Conservation (phyloP, 2,113 vertebrate species). For the Anolis carolinensis region DNA sequence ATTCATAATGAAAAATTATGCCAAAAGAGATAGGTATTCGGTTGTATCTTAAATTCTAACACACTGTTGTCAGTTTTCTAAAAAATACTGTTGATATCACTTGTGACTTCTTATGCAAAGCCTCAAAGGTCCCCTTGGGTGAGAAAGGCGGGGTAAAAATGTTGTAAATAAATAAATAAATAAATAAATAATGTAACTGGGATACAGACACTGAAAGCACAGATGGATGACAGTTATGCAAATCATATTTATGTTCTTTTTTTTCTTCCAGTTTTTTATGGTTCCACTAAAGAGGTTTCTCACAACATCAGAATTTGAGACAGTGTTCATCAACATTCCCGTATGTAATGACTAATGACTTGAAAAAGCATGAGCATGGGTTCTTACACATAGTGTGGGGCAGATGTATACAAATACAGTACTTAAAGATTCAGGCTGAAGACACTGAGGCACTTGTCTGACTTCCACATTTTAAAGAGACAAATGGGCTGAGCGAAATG, state of each 20-base stretch:
- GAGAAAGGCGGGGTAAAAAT: too few species aligned
- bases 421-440: background rate
- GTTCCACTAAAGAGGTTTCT: conserved; percentile 89
- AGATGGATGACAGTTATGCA: background rate
- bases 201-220: background rate
- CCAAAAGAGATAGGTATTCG: too few species aligned
- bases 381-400: background rate
- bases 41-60: background rate
- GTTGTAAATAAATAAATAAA: too few species aligned
- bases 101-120: background rate
- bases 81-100: background rate
- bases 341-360: conserved; percentile 80
- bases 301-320: conserved; percentile 83
- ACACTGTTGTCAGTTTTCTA: background rate
- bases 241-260: background rate
- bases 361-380: background rate
- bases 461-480: background rate
- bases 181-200: background rate
- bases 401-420: background rate
- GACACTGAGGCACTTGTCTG: background rate
- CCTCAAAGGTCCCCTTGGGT: background rate
- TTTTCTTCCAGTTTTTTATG: conserved; percentile 90
- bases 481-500: background rate
- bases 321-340: conserved; percentile 94
- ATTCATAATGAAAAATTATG: too few species aligned